These are phyloP conservation scores for Darevskia mixta DNA, from an alignment of 2,797 vertebrate species.

Conservation along the genomic window DNA sequence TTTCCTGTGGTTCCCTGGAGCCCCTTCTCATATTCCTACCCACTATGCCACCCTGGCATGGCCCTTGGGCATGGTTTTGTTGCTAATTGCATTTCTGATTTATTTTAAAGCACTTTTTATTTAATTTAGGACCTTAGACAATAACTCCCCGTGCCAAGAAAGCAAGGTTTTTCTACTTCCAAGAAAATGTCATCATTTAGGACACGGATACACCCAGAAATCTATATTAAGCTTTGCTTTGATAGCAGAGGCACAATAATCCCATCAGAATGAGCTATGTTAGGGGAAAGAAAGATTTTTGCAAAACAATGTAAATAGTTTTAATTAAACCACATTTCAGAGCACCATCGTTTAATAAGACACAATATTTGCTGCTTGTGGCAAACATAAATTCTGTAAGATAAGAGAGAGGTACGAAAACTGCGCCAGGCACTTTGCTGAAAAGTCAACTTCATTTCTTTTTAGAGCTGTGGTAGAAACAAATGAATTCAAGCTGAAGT, in stretches of 20 bases:
- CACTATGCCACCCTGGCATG: too few relatives aligned
- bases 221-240: neutral
- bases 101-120: neutral
- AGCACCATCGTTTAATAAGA: neutral
- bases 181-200: neutral
- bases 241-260: slow-evolving; percentile 6
- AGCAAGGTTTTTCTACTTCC: neutral
- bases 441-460: neutral
- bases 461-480: neutral
- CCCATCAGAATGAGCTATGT: neutral
- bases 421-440: neutral
- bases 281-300: neutral
- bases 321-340: slow-evolving; percentile 42
- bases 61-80: too few relatives aligned
- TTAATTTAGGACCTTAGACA: too few relatives aligned
- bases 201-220: neutral
- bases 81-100: neutral
- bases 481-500: neutral
- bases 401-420: neutral
- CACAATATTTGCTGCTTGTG: neutral
- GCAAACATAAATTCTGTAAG: slow-evolving; percentile 11
- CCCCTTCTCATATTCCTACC: neutral
- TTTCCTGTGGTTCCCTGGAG: too few relatives aligned
- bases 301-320: slow-evolving; percentile 11
- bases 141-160: neutral